Percentiles rank a stretch among this genome's conserved stretches.
phyloP scores from a whole-genome alignment of 1,140 invertebrate species.

The Euwallacea similis region DNA sequence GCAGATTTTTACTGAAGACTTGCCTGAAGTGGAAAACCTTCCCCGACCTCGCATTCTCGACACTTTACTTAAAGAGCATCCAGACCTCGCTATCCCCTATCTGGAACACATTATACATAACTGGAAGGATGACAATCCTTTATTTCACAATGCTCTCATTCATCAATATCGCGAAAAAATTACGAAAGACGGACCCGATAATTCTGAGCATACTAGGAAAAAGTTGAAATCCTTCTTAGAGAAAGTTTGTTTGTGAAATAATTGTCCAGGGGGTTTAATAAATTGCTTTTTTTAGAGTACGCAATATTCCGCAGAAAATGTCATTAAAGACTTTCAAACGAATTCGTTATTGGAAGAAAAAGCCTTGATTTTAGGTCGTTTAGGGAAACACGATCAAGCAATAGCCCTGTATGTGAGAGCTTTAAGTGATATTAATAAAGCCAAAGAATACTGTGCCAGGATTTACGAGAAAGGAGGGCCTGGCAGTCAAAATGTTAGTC shows the following conservation, averaged over 20 bases:
- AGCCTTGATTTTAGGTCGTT: slow-evolving; percentile 85
- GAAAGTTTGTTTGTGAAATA: slow-evolving; percentile 48
- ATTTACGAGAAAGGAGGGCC: slow-evolving; percentile 56
- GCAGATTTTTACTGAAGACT: slow-evolving; percentile 89
- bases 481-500: slow-evolving; percentile 43
- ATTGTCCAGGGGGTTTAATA: background rate
- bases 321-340: slow-evolving; percentile 84
- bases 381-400: slow-evolving; percentile 91
- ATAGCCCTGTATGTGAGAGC: slow-evolving; percentile 86
- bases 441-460: slow-evolving; percentile 82
- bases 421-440: slow-evolving; percentile 78
- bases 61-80: slow-evolving; percentile 81
- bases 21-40: slow-evolving; percentile 83
- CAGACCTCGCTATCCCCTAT: slow-evolving; percentile 84
- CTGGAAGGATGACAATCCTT: slow-evolving; percentile 83
- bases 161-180: slow-evolving; percentile 78
- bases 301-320: slow-evolving; percentile 84
- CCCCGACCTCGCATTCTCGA: slow-evolving; percentile 87
- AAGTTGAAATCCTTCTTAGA: slow-evolving; percentile 86
- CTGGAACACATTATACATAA: slow-evolving; percentile 90
- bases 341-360: slow-evolving; percentile 88
- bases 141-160: slow-evolving; percentile 90
- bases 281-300: slow-evolving; percentile 58
- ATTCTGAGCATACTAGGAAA: slow-evolving; percentile 65
- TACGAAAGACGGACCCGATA: slow-evolving; percentile 59